Percentiles rank a stretch among this genome's conserved stretches.
Evolutionary conservation across 1,140 invertebrate genomes (phyloP).

Genomic region (Heliconius himera): DNA sequence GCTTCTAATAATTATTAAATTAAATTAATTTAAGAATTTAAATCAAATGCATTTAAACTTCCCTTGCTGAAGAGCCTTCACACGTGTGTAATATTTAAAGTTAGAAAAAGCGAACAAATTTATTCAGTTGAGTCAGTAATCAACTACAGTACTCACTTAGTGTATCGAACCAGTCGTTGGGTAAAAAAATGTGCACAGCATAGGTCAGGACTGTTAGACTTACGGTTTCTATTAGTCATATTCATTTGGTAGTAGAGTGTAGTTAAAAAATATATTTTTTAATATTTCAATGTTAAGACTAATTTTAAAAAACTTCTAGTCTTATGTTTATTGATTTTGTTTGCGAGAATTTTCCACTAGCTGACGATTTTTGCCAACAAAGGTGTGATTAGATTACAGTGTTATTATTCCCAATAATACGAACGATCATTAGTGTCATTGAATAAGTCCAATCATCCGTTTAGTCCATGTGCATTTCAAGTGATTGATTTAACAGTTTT

Average conservation of each 20-base stretch:
- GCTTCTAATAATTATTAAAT: not conserved
- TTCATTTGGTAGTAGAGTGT: constrained; percentile 6
- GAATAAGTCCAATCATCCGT: constrained; percentile 69
- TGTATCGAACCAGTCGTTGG: constrained; percentile 31
- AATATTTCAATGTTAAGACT: constrained; percentile 3
- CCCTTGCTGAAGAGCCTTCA: constrained; percentile 9
- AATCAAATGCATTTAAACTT: not conserved
- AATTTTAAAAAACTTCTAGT: constrained; percentile 23
- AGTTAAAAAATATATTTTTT: not conserved
- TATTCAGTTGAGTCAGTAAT: constrained; percentile 23
- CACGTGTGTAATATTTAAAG: constrained; percentile 14
- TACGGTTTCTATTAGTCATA: constrained; percentile 19
- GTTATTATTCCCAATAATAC: constrained; percentile 56
- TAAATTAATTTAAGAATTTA: not conserved
- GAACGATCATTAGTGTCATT: constrained; percentile 67
- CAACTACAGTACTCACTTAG: not conserved
- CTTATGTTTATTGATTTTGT: constrained; percentile 62
- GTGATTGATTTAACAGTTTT: constrained; percentile 44
- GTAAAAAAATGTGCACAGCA: constrained; percentile 33
- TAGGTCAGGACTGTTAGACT: constrained; percentile 31
- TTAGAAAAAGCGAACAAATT: constrained; percentile 27
- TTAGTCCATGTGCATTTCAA: constrained; percentile 64
- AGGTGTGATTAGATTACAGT: constrained; percentile 56
- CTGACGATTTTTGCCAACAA: constrained; percentile 50
- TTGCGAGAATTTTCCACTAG: constrained; percentile 57